These are phyloP conservation scores for Alouatta caraya DNA, from an alignment of 2,797 vertebrate genomes.

Conservation along the genomic window DNA sequence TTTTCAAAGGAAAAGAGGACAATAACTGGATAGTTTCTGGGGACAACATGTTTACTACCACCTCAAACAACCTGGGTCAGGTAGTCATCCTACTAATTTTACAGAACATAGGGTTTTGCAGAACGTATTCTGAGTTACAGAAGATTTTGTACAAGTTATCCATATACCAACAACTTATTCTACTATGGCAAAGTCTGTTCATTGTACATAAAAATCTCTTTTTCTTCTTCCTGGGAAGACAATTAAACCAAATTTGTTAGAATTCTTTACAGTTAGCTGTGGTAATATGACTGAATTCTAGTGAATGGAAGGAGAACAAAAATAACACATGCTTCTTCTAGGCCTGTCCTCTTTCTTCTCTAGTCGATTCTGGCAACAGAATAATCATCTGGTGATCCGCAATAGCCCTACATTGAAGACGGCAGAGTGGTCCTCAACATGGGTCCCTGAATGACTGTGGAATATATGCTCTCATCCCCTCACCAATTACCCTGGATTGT, in stretches of 20 bases:
- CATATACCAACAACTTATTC: not conserved
- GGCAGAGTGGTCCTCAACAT: not conserved
- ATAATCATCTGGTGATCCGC: not conserved
- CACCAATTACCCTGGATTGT: not conserved
- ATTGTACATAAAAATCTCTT: not conserved
- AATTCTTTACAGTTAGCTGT: not conserved
- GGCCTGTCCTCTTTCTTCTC: not conserved
- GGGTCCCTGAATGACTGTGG: not conserved
- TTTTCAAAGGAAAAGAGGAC: not conserved
- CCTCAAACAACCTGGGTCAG: not conserved
- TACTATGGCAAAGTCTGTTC: accelerated
- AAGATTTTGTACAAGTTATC: not conserved
- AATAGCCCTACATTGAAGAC: not conserved
- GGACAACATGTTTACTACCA: not conserved
- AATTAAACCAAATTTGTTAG: not conserved
- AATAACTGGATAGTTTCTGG: not conserved
- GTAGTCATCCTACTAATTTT: not conserved
- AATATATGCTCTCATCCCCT: not conserved
- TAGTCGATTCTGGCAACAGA: not conserved
- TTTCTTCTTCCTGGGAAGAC: not conserved
- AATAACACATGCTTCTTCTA: not conserved
- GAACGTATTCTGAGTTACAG: not conserved
- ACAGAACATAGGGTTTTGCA: not conserved
- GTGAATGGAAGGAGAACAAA: not conserved
- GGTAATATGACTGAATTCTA: not conserved